Percentiles rank a stretch among this genome's conserved stretches.
phyloP scores from a whole-genome alignment of 1,140 invertebrate genomes.

The Spodoptera litura region DNA sequence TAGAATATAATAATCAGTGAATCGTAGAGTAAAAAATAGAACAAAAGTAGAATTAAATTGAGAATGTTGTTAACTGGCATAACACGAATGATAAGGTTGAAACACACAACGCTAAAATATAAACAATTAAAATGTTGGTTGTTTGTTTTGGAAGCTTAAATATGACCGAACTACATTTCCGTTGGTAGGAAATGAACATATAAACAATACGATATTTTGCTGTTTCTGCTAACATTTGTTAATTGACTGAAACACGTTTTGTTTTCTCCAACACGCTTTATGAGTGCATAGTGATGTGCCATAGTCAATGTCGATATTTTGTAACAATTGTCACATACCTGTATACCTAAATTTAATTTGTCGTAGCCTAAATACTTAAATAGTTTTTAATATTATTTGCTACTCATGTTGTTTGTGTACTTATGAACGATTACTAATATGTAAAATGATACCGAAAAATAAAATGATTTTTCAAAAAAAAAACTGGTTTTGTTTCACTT shows the following conservation, averaged over 20 bases:
- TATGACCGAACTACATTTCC: constrained; percentile 37
- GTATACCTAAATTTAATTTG: no score
- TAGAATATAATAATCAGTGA: constrained; percentile 26
- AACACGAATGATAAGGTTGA: constrained; percentile 27
- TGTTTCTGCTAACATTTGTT: constrained; percentile 15
- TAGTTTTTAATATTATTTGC: constrained; percentile 47
- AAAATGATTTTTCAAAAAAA: constrained; percentile 63
- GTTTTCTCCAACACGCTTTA: not conserved
- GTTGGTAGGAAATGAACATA: constrained; percentile 17
- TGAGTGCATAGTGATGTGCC: not conserved
- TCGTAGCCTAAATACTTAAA: no score
- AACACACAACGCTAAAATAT: not conserved
- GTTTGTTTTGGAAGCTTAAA: constrained; percentile 34
- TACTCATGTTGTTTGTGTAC: constrained; percentile 58
- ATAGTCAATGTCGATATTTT: not conserved
- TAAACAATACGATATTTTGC: constrained; percentile 16
- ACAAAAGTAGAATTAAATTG: constrained; percentile 41
- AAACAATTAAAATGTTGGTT: constrained; percentile 4
- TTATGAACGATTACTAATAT: constrained; percentile 60
- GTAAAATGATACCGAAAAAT: constrained; percentile 61
- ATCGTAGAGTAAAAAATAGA: constrained; percentile 51
- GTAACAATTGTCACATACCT: not conserved
- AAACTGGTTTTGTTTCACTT: not conserved
- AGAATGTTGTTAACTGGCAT: constrained; percentile 37
- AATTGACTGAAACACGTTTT: not conserved